Conservation (phyloP, 1,140 invertebrate genomes). For the Dendrolimus kikuchii region DNA sequence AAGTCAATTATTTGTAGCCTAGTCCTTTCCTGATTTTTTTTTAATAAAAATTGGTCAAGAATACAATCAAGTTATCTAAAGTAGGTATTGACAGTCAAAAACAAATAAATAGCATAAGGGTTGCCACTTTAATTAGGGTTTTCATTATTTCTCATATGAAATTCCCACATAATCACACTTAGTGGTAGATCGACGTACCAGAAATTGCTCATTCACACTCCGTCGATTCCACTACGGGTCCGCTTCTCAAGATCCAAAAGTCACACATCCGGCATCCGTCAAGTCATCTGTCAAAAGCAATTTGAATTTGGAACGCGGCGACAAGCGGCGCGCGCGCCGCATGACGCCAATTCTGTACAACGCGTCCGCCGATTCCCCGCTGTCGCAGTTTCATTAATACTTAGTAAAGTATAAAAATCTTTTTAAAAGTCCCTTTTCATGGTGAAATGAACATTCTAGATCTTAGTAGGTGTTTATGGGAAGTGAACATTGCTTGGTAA, state of each 20-base stretch:
- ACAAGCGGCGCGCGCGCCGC: slow-evolving; percentile 40
- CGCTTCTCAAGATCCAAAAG: slow-evolving; percentile 1
- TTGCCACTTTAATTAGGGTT: no score
- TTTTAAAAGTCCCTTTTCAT: neutral
- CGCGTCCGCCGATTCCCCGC: slow-evolving; percentile 2
- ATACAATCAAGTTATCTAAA: no score
- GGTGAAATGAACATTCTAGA: slow-evolving; percentile 3
- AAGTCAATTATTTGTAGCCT: no score
- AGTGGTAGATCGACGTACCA: neutral
- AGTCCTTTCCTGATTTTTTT: no score
- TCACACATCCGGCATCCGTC: neutral
- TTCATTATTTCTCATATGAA: neutral
- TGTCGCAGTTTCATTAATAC: neutral
- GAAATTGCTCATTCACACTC: slow-evolving; percentile 3
- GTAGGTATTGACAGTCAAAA: no score
- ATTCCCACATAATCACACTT: slow-evolving; percentile 1
- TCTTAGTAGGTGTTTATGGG: neutral
- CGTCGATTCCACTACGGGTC: neutral
- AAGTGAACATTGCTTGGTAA: neutral
- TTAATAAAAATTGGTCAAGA: no score
- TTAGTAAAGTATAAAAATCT: neutral
- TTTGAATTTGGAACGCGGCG: neutral
- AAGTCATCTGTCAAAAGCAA: neutral
- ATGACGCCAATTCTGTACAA: slow-evolving; percentile 26
- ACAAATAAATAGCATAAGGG: no score